Evolutionary conservation across 2,888 invertebrate species (phyloP).

Genomic region (Octodonta nipae): DNA sequence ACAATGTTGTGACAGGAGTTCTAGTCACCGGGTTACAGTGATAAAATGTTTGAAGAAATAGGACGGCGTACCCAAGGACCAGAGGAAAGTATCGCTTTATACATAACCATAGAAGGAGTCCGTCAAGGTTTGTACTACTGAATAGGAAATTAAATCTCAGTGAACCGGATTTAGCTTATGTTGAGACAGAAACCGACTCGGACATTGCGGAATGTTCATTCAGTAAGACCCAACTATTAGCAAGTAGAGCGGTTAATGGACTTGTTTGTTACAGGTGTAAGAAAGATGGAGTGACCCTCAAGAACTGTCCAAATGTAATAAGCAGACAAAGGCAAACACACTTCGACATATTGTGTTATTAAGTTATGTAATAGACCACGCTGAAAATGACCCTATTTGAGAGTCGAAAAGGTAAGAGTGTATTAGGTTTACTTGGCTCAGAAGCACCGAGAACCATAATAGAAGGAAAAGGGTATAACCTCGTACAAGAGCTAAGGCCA

Average conservation of each 20-base stretch:
- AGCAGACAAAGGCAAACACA: too few relatives aligned
- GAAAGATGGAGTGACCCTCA: constrained; percentile 6
- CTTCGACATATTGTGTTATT: too few relatives aligned
- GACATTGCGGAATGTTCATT: too few relatives aligned
- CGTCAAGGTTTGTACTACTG: constrained; percentile 7
- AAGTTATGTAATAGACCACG: constrained; percentile 9
- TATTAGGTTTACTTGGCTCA: constrained; percentile 7
- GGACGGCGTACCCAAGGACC: constrained; percentile 15
- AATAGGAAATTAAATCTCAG: not conserved
- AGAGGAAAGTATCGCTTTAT: constrained; percentile 15
- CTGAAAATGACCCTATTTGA: constrained; percentile 6
- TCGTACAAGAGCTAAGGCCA: too few relatives aligned
- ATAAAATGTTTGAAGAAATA: constrained; percentile 16
- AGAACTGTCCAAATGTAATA: constrained; percentile 9
- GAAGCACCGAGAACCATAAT: constrained; percentile 5
- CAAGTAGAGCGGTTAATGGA: too few relatives aligned
- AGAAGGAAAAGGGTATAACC: too few relatives aligned
- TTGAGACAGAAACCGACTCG: too few relatives aligned
- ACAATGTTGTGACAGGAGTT: constrained; percentile 7
- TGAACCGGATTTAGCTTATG: not conserved
- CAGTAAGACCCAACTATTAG: too few relatives aligned
- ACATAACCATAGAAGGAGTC: constrained; percentile 15
- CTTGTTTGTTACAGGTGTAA: constrained; percentile 9
- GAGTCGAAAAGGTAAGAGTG: not conserved
- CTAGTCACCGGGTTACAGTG: constrained; percentile 15